These are phyloP conservation scores for Heteromormyrus szaboi DNA, from an alignment of 2,797 vertebrate species.

Conservation along the genomic window DNA sequence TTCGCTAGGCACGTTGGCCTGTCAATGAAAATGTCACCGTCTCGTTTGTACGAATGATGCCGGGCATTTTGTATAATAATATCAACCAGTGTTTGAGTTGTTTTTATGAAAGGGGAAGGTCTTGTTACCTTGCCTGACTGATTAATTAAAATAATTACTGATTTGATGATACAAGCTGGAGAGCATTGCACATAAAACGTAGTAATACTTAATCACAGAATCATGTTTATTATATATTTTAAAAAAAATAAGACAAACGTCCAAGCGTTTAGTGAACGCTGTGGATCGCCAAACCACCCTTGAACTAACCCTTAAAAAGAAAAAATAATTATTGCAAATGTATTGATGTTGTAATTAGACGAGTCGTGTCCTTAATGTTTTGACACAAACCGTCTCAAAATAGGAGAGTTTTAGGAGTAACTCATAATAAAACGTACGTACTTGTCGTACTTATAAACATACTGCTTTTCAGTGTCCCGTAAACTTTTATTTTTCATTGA, in stretches of 20 bases:
- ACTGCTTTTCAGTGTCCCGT: neutral
- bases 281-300: neutral
- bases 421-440: neutral
- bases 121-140: neutral
- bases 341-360: neutral
- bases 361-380: neutral
- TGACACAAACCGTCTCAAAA: neutral
- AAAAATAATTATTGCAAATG: neutral
- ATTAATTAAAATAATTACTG: neutral
- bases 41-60: neutral
- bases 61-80: neutral
- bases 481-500: neutral
- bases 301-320: neutral
- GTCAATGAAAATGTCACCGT: neutral
- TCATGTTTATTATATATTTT: neutral
- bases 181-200: neutral
- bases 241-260: neutral
- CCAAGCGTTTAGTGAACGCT: neutral
- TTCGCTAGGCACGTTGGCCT: neutral
- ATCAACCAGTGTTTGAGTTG: neutral
- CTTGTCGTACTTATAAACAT: neutral
- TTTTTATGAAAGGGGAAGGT: neutral
- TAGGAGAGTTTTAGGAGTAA: neutral
- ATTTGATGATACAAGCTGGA: neutral
- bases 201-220: neutral